Percentiles rank a stretch among this genome's conserved stretches.
phyloP scores from a whole-genome alignment of 1,140 invertebrate genomes.

The Rhyacophila brunnea region DNA sequence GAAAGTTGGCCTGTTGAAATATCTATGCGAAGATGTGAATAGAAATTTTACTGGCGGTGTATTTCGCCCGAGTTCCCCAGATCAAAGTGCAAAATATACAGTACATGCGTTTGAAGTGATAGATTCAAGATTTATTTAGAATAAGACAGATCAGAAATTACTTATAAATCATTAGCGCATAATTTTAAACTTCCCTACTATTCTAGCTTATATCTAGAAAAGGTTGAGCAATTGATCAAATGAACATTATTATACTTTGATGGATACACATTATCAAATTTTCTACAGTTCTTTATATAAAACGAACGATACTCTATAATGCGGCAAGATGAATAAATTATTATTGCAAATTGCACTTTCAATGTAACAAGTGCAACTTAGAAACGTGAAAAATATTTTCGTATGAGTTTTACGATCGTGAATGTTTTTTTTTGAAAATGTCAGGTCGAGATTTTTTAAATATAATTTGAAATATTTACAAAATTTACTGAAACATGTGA shows the following conservation, averaged over 20 bases:
- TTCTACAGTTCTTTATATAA: background rate
- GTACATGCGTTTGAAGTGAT: no score
- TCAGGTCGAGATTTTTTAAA: conserved; percentile 14
- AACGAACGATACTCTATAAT: background rate
- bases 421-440: conserved; percentile 3
- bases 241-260: background rate
- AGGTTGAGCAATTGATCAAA: conserved; percentile 26
- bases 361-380: no score
- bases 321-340: conserved; percentile 24
- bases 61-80: no score
- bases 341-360: conserved; percentile 1
- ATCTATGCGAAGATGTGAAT: no score
- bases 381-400: no score
- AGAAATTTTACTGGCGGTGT: no score
- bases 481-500: background rate
- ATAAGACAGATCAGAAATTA: no score
- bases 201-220: conserved; percentile 26
- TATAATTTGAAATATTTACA: conserved; percentile 15
- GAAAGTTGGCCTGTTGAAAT: no score
- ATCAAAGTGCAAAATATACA: no score
- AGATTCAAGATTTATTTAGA: no score
- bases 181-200: conserved; percentile 11
- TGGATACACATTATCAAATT: background rate
- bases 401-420: conserved; percentile 4
- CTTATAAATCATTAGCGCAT: no score